Conservation (phyloP, 2,888 invertebrate species). For the Agrochola macilenta region DNA sequence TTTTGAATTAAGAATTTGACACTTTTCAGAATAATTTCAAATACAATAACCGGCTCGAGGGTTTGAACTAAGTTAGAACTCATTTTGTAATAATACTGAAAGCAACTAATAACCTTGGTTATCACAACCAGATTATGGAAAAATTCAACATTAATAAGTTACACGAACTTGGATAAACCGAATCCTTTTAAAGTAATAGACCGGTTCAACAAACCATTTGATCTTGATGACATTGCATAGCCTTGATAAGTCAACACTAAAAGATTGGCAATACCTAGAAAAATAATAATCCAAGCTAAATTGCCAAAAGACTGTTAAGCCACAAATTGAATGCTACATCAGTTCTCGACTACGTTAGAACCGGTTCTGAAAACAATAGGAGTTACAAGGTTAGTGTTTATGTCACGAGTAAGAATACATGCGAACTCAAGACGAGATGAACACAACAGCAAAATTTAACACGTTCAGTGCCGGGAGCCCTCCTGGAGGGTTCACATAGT, state of each 20-base stretch:
- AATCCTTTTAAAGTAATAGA: background rate
- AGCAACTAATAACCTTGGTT: background rate
- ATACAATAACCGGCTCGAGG: background rate
- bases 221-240: conserved; percentile 15
- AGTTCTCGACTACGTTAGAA: conserved; percentile 56
- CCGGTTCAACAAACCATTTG: conserved; percentile 31
- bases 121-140: background rate
- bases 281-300: conserved; percentile 18
- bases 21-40: background rate
- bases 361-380: conserved; percentile 73
- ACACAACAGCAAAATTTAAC: conserved; percentile 19
- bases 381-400: conserved; percentile 66
- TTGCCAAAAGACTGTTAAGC: conserved; percentile 31
- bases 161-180: background rate
- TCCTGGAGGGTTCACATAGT: too few relatives aligned
- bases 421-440: conserved; percentile 36
- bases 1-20: background rate
- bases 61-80: background rate
- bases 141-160: background rate
- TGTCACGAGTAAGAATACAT: conserved; percentile 50
- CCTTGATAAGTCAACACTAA: conserved; percentile 23
- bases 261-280: background rate
- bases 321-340: conserved; percentile 49
- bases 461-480: too few relatives aligned
- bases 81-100: background rate